A percentile compares a stretch with the other conserved stretches of the same genome.
Conservation (phyloP, 1,140 invertebrate genomes). For the Vanessa atalanta region DNA sequence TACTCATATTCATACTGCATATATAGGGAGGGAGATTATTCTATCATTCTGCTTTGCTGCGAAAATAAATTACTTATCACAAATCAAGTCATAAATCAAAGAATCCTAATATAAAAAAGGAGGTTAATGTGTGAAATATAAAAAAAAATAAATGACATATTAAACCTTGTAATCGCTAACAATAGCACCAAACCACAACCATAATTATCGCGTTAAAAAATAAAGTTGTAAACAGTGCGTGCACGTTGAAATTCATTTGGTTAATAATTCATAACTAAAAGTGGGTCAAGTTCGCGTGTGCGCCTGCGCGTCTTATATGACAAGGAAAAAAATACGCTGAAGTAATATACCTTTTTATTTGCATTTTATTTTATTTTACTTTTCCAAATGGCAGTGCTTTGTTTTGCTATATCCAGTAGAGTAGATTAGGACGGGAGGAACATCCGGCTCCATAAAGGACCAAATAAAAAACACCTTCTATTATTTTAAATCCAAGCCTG, state of each 20-base stretch:
- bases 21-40: no score
- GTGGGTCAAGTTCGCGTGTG: constrained; percentile 57
- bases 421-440: no score
- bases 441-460: no score
- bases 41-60: no score
- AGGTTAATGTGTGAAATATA: no score
- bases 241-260: constrained; percentile 47
- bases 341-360: neutral
- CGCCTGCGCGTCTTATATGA: neutral
- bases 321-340: constrained; percentile 5
- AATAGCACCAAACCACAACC: constrained; percentile 19
- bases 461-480: no score
- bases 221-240: constrained; percentile 45
- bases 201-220: constrained; percentile 53
- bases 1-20: no score
- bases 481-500: no score
- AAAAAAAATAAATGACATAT: neutral
- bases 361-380: neutral
- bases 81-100: no score
- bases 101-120: no score
- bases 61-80: no score
- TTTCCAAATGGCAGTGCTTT: neutral
- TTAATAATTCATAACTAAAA: constrained; percentile 59
- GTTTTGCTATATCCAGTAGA: no score
- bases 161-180: neutral